Base-by-base conservation (phyloP, 2,888 invertebrate species). In the Pantelozetes paolii region DNA sequence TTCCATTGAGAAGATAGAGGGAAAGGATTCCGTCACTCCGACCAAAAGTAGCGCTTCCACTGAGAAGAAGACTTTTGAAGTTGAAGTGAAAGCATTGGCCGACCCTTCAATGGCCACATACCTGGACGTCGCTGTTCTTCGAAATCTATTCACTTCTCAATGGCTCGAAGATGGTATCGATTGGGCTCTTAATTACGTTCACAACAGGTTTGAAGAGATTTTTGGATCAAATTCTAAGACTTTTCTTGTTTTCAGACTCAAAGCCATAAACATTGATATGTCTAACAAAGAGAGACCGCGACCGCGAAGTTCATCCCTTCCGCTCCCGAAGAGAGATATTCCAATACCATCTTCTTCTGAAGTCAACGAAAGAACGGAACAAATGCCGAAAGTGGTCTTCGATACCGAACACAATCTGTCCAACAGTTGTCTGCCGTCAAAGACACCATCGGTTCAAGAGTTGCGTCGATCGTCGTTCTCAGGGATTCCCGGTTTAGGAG, bases 81-180 rank as follows among this genome's bases (percentile, higher is more conserved):
- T 71, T n/a, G 45, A 74, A 13, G 1, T 54, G 11, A 74, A 74
- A 71, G 57, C 32, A 32, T 45, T 71, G 54, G 3, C 48, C 62
- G 57, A 76, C n/a, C 76, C 76, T 40, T 67, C 75, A 18, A 89
- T 92, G 26, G 99, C 99, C 0, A 96, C 95, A 0, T 97, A 95
- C 82, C 85, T 99, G 74, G 99, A 99, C 82, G 93, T 99, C 0
- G 94, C 96, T 2, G 96, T 98, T 0, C 83, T 99, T 73, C 87
- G 98, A 71, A 97, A 98, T 81, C 86, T 99, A 18, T 96, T 99
- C 81, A 91, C 96, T 76, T 88, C 93, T 0, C 94, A 96, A 81
- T 99, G 99, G 99, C 90, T 93, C 81, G 97, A 98, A 81, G 97
- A 98, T 82, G 99, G 99, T 0, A 90, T 98, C 15, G 93, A 91